These are phyloP conservation scores for Eulithis testata DNA, from an alignment of 2,888 invertebrate species.

Conservation along the genomic window DNA sequence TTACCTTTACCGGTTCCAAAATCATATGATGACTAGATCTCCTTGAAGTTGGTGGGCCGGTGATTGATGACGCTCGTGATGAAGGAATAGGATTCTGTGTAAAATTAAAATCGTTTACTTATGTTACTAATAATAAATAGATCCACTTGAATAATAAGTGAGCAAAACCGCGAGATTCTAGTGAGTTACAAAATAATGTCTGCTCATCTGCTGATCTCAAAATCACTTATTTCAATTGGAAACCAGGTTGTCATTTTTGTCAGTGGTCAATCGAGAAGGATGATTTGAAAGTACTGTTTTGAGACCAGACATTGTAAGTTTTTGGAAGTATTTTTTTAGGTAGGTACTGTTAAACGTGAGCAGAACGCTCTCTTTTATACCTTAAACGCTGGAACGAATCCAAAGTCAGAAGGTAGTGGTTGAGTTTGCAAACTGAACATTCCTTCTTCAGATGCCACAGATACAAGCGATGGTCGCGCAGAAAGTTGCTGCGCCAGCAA, in stretches of 20 bases:
- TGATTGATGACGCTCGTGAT: slow-evolving; percentile 73
- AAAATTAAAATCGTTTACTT: background rate
- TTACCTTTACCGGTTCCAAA: slow-evolving; percentile 72
- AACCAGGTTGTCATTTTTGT: no score
- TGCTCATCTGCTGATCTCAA: no score
- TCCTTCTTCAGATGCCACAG: slow-evolving; percentile 78
- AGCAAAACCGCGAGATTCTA: no score
- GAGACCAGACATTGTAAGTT: no score
- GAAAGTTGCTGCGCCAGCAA: slow-evolving; percentile 78
- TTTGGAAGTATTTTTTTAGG: no score
- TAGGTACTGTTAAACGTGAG: no score
- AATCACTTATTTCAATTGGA: no score
- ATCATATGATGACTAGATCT: slow-evolving; percentile 76
- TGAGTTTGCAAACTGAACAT: slow-evolving; percentile 70
- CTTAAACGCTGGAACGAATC: slow-evolving; percentile 75
- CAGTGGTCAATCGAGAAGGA: no score
- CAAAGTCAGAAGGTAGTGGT: slow-evolving; percentile 76
- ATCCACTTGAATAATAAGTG: no score
- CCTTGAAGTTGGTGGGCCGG: slow-evolving; percentile 74
- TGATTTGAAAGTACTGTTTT: no score
- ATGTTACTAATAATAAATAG: no score
- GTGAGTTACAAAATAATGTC: no score
- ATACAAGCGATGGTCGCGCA: slow-evolving; percentile 79
- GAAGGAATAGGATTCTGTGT: slow-evolving; percentile 69
- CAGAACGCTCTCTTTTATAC: slow-evolving; percentile 34